These are phyloP conservation scores for Philereme vetulata DNA, from an alignment of 2,888 invertebrate genomes.

Conservation along the genomic window DNA sequence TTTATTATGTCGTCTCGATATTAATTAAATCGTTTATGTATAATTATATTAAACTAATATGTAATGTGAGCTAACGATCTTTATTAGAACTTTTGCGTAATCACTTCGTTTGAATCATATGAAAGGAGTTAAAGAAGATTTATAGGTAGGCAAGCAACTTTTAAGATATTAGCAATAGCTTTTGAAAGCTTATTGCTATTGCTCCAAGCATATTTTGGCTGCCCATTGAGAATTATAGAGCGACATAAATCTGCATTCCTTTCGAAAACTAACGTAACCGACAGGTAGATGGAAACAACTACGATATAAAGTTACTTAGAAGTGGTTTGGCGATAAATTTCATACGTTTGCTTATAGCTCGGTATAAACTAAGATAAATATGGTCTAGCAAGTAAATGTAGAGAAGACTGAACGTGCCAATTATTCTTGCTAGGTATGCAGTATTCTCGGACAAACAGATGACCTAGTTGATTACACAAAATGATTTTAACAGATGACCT, in stretches of 20 bases:
- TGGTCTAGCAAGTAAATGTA: background rate
- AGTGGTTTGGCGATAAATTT: slow-evolving; percentile 13
- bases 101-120: too few species aligned
- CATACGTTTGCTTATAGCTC: slow-evolving; percentile 10
- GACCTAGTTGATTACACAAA: too few species aligned
- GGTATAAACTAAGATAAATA: slow-evolving; percentile 3
- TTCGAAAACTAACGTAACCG: slow-evolving; percentile 13
- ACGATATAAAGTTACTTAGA: slow-evolving; percentile 24
- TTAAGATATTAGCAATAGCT: too few species aligned
- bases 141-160: too few species aligned
- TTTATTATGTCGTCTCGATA: too few species aligned
- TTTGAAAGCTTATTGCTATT: background rate
- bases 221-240: slow-evolving; percentile 15
- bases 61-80: too few species aligned
- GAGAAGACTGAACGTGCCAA: background rate
- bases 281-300: slow-evolving; percentile 17
- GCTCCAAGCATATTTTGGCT: slow-evolving; percentile 5
- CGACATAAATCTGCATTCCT: slow-evolving; percentile 21
- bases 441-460: too few species aligned
- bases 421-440: background rate
- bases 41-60: too few species aligned
- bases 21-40: too few species aligned
- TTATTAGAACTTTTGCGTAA: too few species aligned
- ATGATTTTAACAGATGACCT: too few species aligned
- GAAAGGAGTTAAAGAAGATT: too few species aligned